phyloP scores from a whole-genome alignment of 2,888 invertebrate species.

The Tuta absoluta region DNA sequence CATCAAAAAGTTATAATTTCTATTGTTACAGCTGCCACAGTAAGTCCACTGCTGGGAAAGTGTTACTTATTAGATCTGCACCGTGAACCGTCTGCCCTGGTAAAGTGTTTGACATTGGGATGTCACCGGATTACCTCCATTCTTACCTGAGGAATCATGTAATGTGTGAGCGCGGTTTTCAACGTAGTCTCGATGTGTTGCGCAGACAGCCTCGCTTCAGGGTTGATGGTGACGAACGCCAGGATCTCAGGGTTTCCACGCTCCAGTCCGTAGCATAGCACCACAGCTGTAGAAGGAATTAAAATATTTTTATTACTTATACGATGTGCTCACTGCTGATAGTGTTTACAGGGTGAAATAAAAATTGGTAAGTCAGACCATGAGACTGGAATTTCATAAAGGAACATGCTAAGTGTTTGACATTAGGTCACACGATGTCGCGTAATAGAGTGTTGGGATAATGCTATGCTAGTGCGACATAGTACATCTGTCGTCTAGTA shows the following conservation, averaged over 20 bases:
- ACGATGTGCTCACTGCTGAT: background rate
- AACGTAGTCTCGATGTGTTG: slow-evolving; percentile 84
- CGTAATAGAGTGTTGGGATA: no score
- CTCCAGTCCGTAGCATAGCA: slow-evolving; percentile 89
- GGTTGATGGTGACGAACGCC: slow-evolving; percentile 83
- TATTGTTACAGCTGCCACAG: background rate
- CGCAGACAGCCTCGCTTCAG: slow-evolving; percentile 72
- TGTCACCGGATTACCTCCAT: no score
- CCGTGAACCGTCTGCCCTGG: no score
- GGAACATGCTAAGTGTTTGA: no score
- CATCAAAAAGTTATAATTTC: no score
- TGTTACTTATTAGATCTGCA: no score
- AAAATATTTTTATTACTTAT: background rate
- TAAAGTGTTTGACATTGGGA: no score
- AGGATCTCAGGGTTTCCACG: slow-evolving; percentile 86
- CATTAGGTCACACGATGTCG: no score
- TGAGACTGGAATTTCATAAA: no score
- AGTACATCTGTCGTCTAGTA: no score
- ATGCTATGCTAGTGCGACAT: no score
- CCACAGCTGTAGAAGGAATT: slow-evolving; percentile 76
- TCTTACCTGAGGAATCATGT: slow-evolving; percentile 90
- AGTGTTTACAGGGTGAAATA: background rate
- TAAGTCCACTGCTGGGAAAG: background rate
- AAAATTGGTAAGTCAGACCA: no score
- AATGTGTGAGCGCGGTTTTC: slow-evolving; percentile 84